Base-by-base conservation (phyloP, 2,113 vertebrate genomes). In the Channa argus region DNA sequence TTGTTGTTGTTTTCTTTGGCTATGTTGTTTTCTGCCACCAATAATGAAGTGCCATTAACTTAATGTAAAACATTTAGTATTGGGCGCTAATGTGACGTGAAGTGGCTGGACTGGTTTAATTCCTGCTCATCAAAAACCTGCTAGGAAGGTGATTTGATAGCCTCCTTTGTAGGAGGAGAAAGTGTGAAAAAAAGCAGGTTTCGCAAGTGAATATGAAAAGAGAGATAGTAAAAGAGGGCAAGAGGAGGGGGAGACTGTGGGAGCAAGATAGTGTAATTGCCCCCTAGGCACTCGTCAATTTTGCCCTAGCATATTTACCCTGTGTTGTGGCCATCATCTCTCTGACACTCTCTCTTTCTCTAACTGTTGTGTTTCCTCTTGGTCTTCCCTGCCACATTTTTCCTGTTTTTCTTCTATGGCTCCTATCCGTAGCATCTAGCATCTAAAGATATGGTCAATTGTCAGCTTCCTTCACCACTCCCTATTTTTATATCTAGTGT, bases 261-360 rank as follows among this genome's bases (percentile, higher is more conserved):
- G 45, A 62, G 56, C 3, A 39, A 83, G 70, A 80, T 51, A 81
- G 74, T 84, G 74, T 71, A 88, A 88, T 70, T 84, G 68, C 77
- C 84, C 86, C 72, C 79, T 11, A 82, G 87, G 84, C 87, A 61
- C 83, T 87, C 75, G 84, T 89, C 73, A 85, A 86, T 85, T 84
- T 82, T 89, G 71, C 84, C 87, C 84, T 80, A 85, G 55, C 74
- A 88, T 85, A 92, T 90, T 90, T 89, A 85, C 88, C 88, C 70
- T 71, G 88, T 87, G 87, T 62, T 86, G 85, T 43, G 73, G 72
- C 86, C 74, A 83, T 81, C 88, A 78, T 83, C 75, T 56, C 71
- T 67, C 47, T 67, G 7, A 34, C 14, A 10, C 60, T 73, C 71
- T 36, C 67, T 55, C 66, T 45, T 14, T 24, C 58, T 73, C 73